Base-by-base conservation (phyloP, 2,888 invertebrate species). In the Elysia crispata region DNA sequence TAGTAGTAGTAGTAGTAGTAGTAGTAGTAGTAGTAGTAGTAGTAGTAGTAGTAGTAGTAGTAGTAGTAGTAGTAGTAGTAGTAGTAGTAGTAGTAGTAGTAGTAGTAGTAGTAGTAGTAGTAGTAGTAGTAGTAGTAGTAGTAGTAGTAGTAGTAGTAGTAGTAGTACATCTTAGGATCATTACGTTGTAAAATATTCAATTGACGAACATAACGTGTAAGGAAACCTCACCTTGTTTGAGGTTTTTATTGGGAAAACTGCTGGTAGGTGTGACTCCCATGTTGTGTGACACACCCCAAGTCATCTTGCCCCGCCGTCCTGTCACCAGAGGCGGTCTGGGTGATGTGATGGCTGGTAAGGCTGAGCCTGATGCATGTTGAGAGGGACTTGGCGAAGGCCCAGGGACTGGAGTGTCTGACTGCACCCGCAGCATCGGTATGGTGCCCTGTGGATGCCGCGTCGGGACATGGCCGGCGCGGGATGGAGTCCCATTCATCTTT, bases 331-430 rank as follows among this genome's bases (percentile, higher is more conserved):
- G 80, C 30, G 81, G 83, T 20, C 85, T 81, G 20, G 83, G 80
- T 11, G 82, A 77, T 18, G 85, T 80, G 11, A 87, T 83, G 25
- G 85, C 83, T 0, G 87, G 87, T 3, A 87, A 77, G 15, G 83
- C 77, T 15, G 82, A 28, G n/a, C 78, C 79, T 11, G 41, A 11
- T 11, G 41, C 3, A 11, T 41, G 41, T 11, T 41, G 41, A 3
- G 41, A 41, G 41, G 41, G 41, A 11, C 15, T 72, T 75, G 33
- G 82, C 85, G 84, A 83, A 15, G 85, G 86, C 49, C 86, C 82
- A 30, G 87, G 89, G 11, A 86, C 86, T 18, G 89, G 89, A n/a
- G 89, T 89, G 41, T 89, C 89, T 0, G 89, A 82, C 81, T 89
- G 89, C 64, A 89, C 86, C 33, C 88, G 83, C 28, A 89, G 81